Percentiles rank a stretch among this genome's conserved stretches.
These are phyloP conservation scores for human DNA, from an alignment of 2,113 vertebrate genomes.

Conservation along the genomic window DNA sequence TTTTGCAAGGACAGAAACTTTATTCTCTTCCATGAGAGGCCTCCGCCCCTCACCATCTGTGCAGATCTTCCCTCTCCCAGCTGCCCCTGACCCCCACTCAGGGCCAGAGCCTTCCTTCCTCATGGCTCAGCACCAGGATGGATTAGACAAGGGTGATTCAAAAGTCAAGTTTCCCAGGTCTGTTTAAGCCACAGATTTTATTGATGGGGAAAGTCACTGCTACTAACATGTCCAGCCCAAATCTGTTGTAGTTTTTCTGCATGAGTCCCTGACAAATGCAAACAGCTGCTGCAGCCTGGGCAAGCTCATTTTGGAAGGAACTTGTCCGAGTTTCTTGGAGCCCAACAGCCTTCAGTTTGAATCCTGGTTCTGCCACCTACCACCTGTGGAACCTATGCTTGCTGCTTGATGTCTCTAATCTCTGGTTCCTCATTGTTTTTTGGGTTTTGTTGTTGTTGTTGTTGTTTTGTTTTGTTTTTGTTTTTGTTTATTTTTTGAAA, in stretches of 20 bases:
- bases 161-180: constrained; percentile 42
- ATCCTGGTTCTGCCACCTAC: not conserved
- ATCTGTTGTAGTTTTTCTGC: not conserved
- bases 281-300: not conserved
- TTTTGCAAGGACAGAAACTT: constrained; percentile 59
- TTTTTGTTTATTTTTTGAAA: no score
- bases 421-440: not conserved
- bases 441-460: no score
- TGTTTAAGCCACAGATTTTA: not conserved
- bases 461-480: no score
- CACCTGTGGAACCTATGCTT: not conserved
- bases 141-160: constrained; percentile 5
- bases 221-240: not conserved
- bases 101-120: not conserved
- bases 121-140: not conserved
- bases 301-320: not conserved
- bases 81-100: not conserved
- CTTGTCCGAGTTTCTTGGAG: not conserved
- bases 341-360: not conserved
- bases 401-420: not conserved
- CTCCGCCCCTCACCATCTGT: constrained; percentile 23
- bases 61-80: not conserved
- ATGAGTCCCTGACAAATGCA: not conserved
- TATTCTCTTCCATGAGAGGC: constrained; percentile 62
- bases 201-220: not conserved